Conservation (phyloP, 2,797 vertebrate species). For the Zenarchopterus dispar region DNA sequence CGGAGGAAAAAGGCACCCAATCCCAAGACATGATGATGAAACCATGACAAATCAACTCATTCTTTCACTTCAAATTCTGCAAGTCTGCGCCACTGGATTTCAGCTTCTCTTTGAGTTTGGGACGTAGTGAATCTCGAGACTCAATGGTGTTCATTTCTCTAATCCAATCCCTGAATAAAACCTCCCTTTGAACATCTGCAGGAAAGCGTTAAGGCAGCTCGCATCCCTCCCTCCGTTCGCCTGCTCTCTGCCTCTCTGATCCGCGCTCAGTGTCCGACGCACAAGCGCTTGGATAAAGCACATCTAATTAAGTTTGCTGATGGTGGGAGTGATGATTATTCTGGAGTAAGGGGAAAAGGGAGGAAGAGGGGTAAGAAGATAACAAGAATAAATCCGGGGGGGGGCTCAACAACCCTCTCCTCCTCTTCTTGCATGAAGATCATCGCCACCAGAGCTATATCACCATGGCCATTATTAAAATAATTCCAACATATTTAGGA, state of each 20-base stretch:
- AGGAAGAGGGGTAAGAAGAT: slow-evolving; percentile 48
- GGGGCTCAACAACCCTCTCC: slow-evolving; percentile 25
- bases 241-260: slow-evolving; percentile 66
- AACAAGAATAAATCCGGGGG: slow-evolving; percentile 54
- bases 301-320: slow-evolving; percentile 77
- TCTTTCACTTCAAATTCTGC: slow-evolving; percentile 59
- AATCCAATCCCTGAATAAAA: slow-evolving; percentile 77
- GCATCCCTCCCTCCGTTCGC: slow-evolving; percentile 37
- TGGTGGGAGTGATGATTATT: slow-evolving; percentile 72
- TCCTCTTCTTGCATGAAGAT: slow-evolving; percentile 20
- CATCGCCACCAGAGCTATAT: slow-evolving; percentile 4
- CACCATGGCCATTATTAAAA: slow-evolving; percentile 31
- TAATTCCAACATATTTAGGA: neutral
- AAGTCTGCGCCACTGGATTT: slow-evolving; percentile 65
- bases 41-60: slow-evolving; percentile 76
- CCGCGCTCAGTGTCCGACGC: slow-evolving; percentile 61
- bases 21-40: slow-evolving; percentile 71
- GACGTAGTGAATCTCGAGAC: slow-evolving; percentile 65
- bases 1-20: slow-evolving; percentile 59
- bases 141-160: slow-evolving; percentile 78
- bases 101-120: slow-evolving; percentile 68
- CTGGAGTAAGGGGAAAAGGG: slow-evolving; percentile 35
- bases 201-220: slow-evolving; percentile 67
- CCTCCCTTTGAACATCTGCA: slow-evolving; percentile 72
- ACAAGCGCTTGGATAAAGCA: slow-evolving; percentile 46